Conservation (phyloP, 2,797 vertebrate species). For the Petrocephalus schoutedeni region DNA sequence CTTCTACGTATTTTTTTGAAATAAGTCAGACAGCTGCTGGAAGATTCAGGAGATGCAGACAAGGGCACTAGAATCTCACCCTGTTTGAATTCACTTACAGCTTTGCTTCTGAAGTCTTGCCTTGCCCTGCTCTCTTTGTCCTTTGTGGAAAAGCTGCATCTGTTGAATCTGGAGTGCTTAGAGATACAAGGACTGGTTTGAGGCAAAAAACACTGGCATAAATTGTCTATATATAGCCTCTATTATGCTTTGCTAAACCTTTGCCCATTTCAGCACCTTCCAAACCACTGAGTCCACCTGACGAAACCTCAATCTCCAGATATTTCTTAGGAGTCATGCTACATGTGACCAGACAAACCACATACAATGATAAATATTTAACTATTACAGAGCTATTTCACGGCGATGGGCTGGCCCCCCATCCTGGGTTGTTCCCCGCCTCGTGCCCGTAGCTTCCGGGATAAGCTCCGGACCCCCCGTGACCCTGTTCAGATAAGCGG, state of each 20-base stretch:
- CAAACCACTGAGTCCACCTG: neutral
- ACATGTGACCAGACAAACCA: neutral
- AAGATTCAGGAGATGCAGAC: neutral
- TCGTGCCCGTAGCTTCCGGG: too few species aligned
- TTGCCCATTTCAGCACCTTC: neutral
- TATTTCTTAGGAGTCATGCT: neutral
- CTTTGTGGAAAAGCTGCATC: conserved; percentile 5
- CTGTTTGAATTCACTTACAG: neutral
- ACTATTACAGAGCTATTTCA: neutral
- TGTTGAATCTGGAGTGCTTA: neutral
- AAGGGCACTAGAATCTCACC: neutral
- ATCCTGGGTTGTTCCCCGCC: too few species aligned
- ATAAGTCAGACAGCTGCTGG: neutral
- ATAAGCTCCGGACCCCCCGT: too few species aligned
- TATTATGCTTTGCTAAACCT: too few species aligned
- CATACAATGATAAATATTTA: neutral
- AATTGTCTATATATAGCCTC: neutral
- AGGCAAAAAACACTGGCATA: neutral
- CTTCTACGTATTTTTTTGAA: neutral
- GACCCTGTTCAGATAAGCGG: too few species aligned
- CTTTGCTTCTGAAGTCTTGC: neutral
- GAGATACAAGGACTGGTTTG: neutral
- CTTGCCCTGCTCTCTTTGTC: neutral
- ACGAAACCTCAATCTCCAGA: neutral
- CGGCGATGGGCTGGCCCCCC: too few species aligned